phyloP scores from a whole-genome alignment of 2,113 vertebrate species.

The Pitta sordida region DNA sequence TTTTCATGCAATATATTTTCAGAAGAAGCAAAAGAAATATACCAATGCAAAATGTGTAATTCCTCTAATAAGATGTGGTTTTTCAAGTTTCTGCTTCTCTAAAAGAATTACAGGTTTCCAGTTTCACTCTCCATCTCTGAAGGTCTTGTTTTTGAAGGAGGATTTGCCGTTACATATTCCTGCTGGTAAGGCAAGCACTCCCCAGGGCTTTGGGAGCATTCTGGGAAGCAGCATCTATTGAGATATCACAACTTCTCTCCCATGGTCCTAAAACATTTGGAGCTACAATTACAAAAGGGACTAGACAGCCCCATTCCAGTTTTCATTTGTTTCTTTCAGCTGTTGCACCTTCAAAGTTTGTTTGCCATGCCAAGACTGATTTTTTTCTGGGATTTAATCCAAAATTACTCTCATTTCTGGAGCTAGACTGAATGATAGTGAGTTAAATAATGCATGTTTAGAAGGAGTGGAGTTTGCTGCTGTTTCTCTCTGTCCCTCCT shows the following conservation, averaged over 20 bases:
- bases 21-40: background rate
- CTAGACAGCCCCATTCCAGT: background rate
- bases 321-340: background rate
- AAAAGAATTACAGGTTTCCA: background rate
- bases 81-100: background rate
- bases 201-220: background rate
- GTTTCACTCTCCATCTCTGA: background rate
- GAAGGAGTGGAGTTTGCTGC: background rate
- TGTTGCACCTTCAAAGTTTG: background rate
- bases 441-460: background rate
- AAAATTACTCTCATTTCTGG: background rate
- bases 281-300: background rate
- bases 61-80: background rate
- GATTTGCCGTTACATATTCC: background rate
- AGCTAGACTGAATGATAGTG: background rate
- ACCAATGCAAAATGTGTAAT: background rate
- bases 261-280: background rate
- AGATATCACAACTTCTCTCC: background rate
- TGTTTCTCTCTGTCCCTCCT: background rate
- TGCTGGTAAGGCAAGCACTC: background rate
- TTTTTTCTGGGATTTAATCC: conserved; percentile 14
- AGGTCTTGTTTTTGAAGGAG: background rate
- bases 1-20: background rate
- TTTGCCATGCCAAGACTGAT: background rate
- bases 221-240: background rate